Evolutionary conservation across 2,888 invertebrate genomes (phyloP).

Genomic region (Epirrita christyi): DNA sequence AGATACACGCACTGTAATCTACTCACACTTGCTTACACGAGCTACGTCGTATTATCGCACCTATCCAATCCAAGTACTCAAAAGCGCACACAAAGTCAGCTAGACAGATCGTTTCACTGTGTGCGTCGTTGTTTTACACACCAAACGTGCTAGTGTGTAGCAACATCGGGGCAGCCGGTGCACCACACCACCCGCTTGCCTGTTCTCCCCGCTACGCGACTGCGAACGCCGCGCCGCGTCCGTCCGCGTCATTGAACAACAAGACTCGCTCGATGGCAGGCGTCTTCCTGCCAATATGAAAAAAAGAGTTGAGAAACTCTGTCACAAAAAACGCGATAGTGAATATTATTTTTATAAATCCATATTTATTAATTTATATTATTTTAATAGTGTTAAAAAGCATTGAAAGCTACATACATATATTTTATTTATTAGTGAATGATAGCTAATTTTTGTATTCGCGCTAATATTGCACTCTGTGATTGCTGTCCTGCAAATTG

Average conservation of each 20-base stretch:
- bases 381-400: slow-evolving; percentile 80
- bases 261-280: slow-evolving; percentile 83
- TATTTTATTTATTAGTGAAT: slow-evolving; percentile 83
- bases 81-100: slow-evolving; percentile 73
- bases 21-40: slow-evolving; percentile 60
- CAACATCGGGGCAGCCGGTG: slow-evolving; percentile 83
- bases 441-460: slow-evolving; percentile 78
- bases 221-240: slow-evolving; percentile 75
- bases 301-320: slow-evolving; percentile 77
- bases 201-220: slow-evolving; percentile 79
- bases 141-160: slow-evolving; percentile 65
- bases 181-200: slow-evolving; percentile 72
- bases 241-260: slow-evolving; percentile 83
- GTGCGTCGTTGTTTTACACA: slow-evolving; percentile 62
- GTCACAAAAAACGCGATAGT: slow-evolving; percentile 80
- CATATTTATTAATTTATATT: slow-evolving; percentile 77
- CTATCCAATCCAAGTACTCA: slow-evolving; percentile 60
- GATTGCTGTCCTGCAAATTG: slow-evolving; percentile 78
- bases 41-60: slow-evolving; percentile 60
- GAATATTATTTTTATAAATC: slow-evolving; percentile 74
- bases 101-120: slow-evolving; percentile 74
- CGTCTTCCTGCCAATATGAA: slow-evolving; percentile 83
- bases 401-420: slow-evolving; percentile 57
- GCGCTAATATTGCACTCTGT: slow-evolving; percentile 77
- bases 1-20: slow-evolving; percentile 60